Base-by-base conservation (phyloP, 2,888 invertebrate species). In the Hirtodrosophila trivittata region DNA sequence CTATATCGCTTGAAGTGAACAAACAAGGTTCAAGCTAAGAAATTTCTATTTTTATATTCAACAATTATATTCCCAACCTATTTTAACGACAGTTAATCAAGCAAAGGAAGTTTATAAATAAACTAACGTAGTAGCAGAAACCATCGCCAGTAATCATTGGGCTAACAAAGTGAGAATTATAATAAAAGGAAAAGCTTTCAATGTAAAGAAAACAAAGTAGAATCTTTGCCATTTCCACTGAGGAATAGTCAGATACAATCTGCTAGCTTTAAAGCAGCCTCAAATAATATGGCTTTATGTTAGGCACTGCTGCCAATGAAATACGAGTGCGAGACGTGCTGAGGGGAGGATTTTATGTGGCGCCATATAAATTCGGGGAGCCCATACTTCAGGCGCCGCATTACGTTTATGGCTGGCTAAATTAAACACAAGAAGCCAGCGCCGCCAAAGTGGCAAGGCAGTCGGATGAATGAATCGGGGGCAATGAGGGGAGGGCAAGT, bases 331-430 rank as follows among this genome's bases (percentile, higher is more conserved):
- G 57, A 16, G 37, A 21, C 6, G 25, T 1, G 10, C 7, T 8
- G n/a, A 9, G 14, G 32, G 10, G 35, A 43, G 57, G 66, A 60
- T 82, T 77, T 82, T 78, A 82, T 82, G 76, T 74, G 76, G 74
- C 82, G 82, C 78, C 74, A 80, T 83, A 80, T 83, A 80, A 80
- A 76, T 80, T 75, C 66, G 75, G 83, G 65, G 64, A 62, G 66
- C 46, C 60, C 78, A 66, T 75, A 77, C 77, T 80, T 83, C 75
- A 80, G 78, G 75, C 75, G 77, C 72, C 80, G 73, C 74, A 80
- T 80, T 80, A 83, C 80, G 80, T 80, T 80, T 80, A 80, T 80
- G 80, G 80, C 80, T 68, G 80, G 68, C 83, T 83, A 80, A 80
- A 80, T 80, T 83, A 80, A 80, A 72, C 80, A 78, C 82, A 78